A percentile compares a stretch with the other conserved stretches of the same genome.
phyloP scores from a whole-genome alignment of 2,888 invertebrate species.

The Drosophila algonquin region DNA sequence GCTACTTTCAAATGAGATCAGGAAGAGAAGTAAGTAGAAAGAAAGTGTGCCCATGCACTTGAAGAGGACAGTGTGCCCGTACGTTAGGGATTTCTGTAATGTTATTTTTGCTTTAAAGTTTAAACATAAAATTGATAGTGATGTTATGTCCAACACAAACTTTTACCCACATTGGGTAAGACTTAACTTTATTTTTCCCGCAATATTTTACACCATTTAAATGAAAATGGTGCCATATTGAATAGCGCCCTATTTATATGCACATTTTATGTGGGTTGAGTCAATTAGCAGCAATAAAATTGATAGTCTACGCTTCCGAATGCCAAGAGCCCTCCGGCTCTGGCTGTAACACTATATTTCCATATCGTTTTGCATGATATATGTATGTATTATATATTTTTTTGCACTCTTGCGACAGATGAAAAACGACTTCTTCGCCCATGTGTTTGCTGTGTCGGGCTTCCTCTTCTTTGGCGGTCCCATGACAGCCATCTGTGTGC shows the following conservation, averaged over 20 bases:
- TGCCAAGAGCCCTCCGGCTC: background rate
- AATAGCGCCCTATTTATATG: background rate
- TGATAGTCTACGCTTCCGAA: slow-evolving; percentile 6
- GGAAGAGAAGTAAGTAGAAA: no score
- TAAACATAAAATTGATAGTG: no score
- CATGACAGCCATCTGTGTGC: slow-evolving; percentile 92
- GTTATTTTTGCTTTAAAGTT: no score
- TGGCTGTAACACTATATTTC: slow-evolving; percentile 8
- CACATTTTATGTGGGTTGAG: background rate
- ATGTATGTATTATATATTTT: background rate
- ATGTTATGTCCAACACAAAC: no score
- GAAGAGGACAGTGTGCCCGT: no score
- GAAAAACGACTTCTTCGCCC: slow-evolving; percentile 85
- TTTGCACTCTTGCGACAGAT: slow-evolving; percentile 70
- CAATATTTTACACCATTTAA: no score
- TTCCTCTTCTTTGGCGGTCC: slow-evolving; percentile 93
- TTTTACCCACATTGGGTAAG: no score
- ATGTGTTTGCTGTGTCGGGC: slow-evolving; percentile 92
- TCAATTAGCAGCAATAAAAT: slow-evolving; percentile 27
- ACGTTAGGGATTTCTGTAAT: no score
- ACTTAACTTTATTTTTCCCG: no score
- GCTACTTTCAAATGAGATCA: no score
- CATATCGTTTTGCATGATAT: background rate
- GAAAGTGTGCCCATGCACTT: no score
- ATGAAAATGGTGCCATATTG: no score